Percentiles rank a stretch among this genome's conserved stretches.
Conservation (phyloP, 2,113 vertebrate genomes). For the Thamnaconus septentrionalis region DNA sequence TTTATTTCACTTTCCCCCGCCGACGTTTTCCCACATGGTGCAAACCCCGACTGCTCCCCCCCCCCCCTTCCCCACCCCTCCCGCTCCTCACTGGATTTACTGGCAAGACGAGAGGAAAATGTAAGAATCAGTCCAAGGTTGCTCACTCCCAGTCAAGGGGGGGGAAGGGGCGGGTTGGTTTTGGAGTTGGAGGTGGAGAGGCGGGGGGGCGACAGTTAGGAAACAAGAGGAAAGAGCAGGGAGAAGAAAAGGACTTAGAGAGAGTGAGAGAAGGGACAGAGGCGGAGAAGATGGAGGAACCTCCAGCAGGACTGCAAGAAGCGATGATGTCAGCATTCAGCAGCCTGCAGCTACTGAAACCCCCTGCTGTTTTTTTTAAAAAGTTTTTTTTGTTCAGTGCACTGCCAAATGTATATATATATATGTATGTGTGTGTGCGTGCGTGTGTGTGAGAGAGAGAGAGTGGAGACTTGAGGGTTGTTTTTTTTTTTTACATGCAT, state of each 20-base stretch:
- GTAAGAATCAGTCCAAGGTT: constrained; percentile 72
- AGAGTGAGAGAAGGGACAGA: constrained; percentile 14
- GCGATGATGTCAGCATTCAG: constrained; percentile 59
- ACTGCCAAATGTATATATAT: constrained; percentile 27
- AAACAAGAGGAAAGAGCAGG: constrained; percentile 1
- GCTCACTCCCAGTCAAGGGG: constrained; percentile 59
- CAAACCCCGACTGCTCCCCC: neutral
- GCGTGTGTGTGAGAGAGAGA: constrained; percentile 8
- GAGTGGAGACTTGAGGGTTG: too few relatives aligned
- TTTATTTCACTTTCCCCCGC: constrained; percentile 8
- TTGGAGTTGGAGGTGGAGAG: too few relatives aligned
- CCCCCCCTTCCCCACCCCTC: neutral
- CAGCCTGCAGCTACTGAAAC: neutral
- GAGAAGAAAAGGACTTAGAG: neutral
- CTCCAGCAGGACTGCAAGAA: constrained; percentile 23
- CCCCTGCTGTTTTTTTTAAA: constrained; percentile 38
- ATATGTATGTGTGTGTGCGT: constrained; percentile 27
- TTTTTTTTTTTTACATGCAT: constrained; percentile 45
- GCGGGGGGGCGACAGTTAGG: neutral
- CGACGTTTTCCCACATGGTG: constrained; percentile 34
- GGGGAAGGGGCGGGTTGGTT: constrained; percentile 18
- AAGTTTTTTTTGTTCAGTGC: constrained; percentile 3
- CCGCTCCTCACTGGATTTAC: constrained; percentile 56
- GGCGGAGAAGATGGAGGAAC: constrained; percentile 29
- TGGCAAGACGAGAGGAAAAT: constrained; percentile 82